A percentile compares a stretch with the other conserved stretches of the same genome.
Conservation (phyloP, 1,140 invertebrate genomes). For the Uloborus diversus region DNA sequence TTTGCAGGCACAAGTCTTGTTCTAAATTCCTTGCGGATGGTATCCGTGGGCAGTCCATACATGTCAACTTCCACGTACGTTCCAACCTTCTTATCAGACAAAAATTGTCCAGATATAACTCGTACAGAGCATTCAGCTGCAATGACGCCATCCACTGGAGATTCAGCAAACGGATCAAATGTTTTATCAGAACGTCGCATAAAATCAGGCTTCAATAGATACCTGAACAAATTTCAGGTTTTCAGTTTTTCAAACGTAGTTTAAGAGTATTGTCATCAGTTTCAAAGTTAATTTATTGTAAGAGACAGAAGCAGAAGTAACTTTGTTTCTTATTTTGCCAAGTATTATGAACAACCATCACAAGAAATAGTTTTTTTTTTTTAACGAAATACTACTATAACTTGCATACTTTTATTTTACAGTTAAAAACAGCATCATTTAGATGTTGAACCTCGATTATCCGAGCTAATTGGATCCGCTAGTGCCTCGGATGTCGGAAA, state of each 20-base stretch:
- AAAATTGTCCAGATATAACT: slow-evolving; percentile 98
- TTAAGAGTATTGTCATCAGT: neutral
- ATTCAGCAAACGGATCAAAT: slow-evolving; percentile 99
- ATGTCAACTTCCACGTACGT: slow-evolving; percentile 99
- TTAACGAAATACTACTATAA: too few species aligned
- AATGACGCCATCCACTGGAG: slow-evolving; percentile 99
- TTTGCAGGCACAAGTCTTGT: slow-evolving; percentile 96
- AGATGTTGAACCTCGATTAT: too few species aligned
- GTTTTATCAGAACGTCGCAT: slow-evolving; percentile 94
- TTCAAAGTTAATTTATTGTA: too few species aligned
- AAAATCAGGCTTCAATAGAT: slow-evolving; percentile 98
- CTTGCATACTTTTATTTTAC: too few species aligned
- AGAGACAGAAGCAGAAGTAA: too few species aligned
- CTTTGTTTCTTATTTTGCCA: too few species aligned
- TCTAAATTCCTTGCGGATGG: slow-evolving; percentile 97
- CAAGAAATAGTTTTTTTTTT: too few species aligned
- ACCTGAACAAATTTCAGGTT: slow-evolving; percentile 91
- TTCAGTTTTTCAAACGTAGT: too few species aligned
- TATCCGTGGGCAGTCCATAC: slow-evolving; percentile 99
- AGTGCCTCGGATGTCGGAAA: too few species aligned
- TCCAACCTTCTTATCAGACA: slow-evolving; percentile 98
- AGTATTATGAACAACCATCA: too few species aligned
- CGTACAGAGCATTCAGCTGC: slow-evolving; percentile 97
- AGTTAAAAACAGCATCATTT: too few species aligned
- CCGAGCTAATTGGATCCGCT: too few species aligned